A percentile compares a stretch with the other conserved stretches of the same genome.
Evolutionary conservation across 2,113 vertebrate genomes (phyloP).

Genomic region (Oenanthe oenanthe): DNA sequence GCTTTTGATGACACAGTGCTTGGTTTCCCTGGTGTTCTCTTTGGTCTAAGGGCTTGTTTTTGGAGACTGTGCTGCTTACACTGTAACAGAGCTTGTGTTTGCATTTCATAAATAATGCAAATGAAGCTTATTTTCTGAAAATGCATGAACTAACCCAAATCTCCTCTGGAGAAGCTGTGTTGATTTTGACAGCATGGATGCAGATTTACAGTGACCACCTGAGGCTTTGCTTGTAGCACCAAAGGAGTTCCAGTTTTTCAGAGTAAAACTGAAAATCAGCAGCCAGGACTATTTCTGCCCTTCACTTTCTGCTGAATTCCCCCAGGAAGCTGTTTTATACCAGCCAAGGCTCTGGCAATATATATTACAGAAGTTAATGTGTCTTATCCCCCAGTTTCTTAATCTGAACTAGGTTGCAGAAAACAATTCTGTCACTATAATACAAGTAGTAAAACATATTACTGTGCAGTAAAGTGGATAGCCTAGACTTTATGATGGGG

Average conservation of each 20-base stretch:
- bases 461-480: slow-evolving; percentile 52
- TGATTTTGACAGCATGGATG: slow-evolving; percentile 12
- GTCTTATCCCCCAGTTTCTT: slow-evolving; percentile 52
- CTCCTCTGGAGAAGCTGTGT: background rate
- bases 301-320: background rate
- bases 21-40: background rate
- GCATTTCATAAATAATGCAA: background rate
- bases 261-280: background rate
- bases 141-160: background rate
- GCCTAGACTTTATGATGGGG: slow-evolving; percentile 30
- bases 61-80: background rate
- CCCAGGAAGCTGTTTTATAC: slow-evolving; percentile 21
- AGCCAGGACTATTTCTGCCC: background rate
- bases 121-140: background rate
- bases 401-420: slow-evolving; percentile 47
- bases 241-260: background rate
- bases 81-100: background rate
- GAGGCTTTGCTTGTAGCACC: background rate
- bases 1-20: background rate
- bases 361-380: slow-evolving; percentile 49
- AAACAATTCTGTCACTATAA: slow-evolving; percentile 56
- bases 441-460: slow-evolving; percentile 55
- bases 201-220: slow-evolving; percentile 20
- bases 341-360: background rate
- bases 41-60: background rate